Conservation (phyloP, 2,797 vertebrate species). For the Pogonophryne albipinna region DNA sequence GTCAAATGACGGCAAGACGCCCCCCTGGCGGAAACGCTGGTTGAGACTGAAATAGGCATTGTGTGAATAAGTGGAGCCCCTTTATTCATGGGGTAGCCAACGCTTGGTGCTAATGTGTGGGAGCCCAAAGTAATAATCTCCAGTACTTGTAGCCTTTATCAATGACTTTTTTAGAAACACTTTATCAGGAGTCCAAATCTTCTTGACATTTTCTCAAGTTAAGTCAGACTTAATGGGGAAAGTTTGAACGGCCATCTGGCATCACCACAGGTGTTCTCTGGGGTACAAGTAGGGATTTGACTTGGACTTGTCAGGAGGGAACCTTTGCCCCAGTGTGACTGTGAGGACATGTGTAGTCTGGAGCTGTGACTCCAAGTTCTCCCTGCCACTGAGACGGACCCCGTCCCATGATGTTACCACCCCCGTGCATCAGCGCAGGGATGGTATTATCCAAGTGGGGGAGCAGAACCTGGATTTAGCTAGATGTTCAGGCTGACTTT, state of each 20-base stretch:
- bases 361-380: neutral
- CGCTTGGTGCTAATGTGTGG: no score
- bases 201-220: neutral
- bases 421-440: neutral
- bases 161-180: neutral
- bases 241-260: neutral
- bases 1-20: no score
- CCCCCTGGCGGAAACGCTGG: no score
- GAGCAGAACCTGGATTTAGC: neutral
- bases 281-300: neutral
- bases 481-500: no score
- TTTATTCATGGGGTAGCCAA: neutral
- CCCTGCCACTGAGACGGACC: neutral
- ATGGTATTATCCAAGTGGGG: neutral
- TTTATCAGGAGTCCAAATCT: neutral
- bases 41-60: slow-evolving; percentile 1
- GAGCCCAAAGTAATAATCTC: neutral
- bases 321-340: no score
- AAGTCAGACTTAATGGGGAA: neutral
- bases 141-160: neutral
- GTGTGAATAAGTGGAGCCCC: neutral
- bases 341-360: no score
- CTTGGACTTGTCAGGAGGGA: neutral
- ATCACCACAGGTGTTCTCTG: neutral
- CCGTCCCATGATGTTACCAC: neutral